Percentiles rank a stretch among this genome's conserved stretches.
phyloP scores from a whole-genome alignment of 2,888 invertebrate genomes.

The Elaeidobius kamerunicus region DNA sequence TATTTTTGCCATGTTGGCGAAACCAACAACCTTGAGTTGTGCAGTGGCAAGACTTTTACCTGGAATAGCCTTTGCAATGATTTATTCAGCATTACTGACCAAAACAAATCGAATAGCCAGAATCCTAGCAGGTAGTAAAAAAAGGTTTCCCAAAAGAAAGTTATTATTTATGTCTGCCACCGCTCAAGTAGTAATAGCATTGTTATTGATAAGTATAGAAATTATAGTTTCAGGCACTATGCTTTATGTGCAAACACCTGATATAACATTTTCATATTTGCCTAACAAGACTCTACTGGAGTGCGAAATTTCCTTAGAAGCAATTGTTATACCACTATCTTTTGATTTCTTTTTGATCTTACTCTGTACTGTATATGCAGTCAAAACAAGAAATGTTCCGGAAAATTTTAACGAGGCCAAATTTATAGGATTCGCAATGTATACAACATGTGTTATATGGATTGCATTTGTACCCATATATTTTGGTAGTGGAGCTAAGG shows the following conservation, averaged over 20 bases:
- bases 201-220: slow-evolving; percentile 64
- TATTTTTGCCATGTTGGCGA: slow-evolving; percentile 64
- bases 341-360: slow-evolving; percentile 69
- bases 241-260: slow-evolving; percentile 59
- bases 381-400: slow-evolving; percentile 73
- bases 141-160: slow-evolving; percentile 66
- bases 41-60: slow-evolving; percentile 40
- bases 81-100: slow-evolving; percentile 70
- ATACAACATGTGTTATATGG: slow-evolving; percentile 76
- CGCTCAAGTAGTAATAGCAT: slow-evolving; percentile 62
- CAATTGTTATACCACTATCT: slow-evolving; percentile 62
- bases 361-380: slow-evolving; percentile 74
- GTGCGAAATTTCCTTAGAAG: slow-evolving; percentile 60
- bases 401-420: slow-evolving; percentile 79
- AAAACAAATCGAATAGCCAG: slow-evolving; percentile 76
- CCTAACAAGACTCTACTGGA: slow-evolving; percentile 56
- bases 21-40: slow-evolving; percentile 58
- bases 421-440: slow-evolving; percentile 78
- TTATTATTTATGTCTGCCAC: slow-evolving; percentile 61
- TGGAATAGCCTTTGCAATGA: slow-evolving; percentile 63
- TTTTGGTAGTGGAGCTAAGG: slow-evolving; percentile 65
- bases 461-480: slow-evolving; percentile 75
- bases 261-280: slow-evolving; percentile 55
- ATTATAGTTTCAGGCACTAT: slow-evolving; percentile 60
- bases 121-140: slow-evolving; percentile 70